Evolutionary conservation across 2,113 vertebrate genomes (phyloP), one percentile per base, ranked within the genome.

Genomic region (Orthonyx spaldingii): DNA sequence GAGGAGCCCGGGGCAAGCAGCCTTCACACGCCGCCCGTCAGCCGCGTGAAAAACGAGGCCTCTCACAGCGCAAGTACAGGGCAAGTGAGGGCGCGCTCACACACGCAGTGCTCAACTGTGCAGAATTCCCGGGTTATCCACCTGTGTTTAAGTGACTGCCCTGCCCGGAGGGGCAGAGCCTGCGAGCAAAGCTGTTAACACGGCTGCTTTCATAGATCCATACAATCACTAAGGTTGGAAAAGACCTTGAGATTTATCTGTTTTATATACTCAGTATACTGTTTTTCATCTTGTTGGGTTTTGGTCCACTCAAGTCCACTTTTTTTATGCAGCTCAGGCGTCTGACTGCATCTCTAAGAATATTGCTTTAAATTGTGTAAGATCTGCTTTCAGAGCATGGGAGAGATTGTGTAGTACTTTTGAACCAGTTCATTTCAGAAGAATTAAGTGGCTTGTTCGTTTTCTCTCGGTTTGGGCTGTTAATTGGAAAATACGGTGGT

Each of bases 91-190:
- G 13, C 3, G 1, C 1, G 64, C 30, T 19, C 37, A 0, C 16
- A 0, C 8, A 1, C 44, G 16, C 32, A 0, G 41, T 0, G 10
- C 0, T 2, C 9, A 0, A 1, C 18, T 9, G 3, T 17, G 9
- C 6, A 19, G 39, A 27, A 26, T 39, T 3, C 5, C 5, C 12
- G 0, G 33, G 20, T 39, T 15, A 3, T 3, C 16, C 23, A 1
- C 3, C 0, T 2, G 28, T 27, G 13, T 13, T 46, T 7, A 5
- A 6, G 7, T 22, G 80, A 0, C 20, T 23, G 33, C 6, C 20
- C n/a, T 19, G 49, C 12, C 16, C 6, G 14, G 39, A 11, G 26
- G 11, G 35, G 7, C 8, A 6, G 16, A 19, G 41, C 16, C 41
- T 52, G 64, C 27, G 6, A 11, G 50, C 19, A 6, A 20, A 33